Conservation (phyloP, 2,113 vertebrate species). For the Crotalus viridis region DNA sequence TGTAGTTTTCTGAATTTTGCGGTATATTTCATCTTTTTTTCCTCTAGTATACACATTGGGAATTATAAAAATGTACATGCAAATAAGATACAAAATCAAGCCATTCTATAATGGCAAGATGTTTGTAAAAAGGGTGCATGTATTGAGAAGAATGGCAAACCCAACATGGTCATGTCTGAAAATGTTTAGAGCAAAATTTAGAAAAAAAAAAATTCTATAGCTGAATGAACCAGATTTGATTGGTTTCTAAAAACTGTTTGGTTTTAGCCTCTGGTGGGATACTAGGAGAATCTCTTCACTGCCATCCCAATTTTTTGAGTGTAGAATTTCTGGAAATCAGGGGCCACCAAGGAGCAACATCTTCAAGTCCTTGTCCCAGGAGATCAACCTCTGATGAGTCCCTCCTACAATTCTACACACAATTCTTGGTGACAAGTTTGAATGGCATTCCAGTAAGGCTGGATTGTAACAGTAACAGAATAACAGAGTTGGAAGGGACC, state of each 20-base stretch:
- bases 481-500: too few relatives aligned
- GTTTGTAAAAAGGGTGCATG: not conserved
- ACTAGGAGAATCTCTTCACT: not conserved
- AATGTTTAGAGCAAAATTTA: not conserved
- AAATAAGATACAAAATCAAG: not conserved
- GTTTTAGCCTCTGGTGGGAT: not conserved
- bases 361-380: too few relatives aligned
- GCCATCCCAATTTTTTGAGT: not conserved
- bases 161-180: not conserved
- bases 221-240: not conserved
- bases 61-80: not conserved
- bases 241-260: not conserved
- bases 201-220: not conserved
- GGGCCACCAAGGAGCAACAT: not conserved
- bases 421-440: not conserved
- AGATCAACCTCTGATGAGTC: not conserved
- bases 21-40: not conserved
- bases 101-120: not conserved
- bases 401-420: not conserved
- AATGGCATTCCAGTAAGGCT: not conserved
- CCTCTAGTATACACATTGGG: not conserved
- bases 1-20: not conserved
- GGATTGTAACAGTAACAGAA: not conserved
- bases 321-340: not conserved
- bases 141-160: not conserved